Base-by-base conservation (phyloP, 2,113 vertebrate genomes). In the Prochilodus magdalenae region DNA sequence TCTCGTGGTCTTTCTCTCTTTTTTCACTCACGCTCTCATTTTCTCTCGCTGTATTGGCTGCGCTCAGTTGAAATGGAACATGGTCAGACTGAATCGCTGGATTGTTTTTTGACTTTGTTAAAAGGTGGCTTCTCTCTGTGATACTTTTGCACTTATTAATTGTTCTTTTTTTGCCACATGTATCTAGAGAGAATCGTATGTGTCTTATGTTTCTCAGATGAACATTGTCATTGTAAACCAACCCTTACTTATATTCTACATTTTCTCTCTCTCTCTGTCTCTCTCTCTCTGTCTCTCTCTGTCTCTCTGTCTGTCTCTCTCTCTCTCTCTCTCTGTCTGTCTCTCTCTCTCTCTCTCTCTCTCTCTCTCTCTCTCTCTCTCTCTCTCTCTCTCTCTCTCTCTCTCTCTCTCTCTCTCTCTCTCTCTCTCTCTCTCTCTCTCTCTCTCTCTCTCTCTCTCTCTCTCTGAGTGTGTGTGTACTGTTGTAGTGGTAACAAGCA, bases 401-500 rank as follows among this genome's bases (percentile, higher is more conserved):
- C 59, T 69, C 84, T 90, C 86, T 90, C 83, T 65, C 65, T n/a
- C 59, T 49, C 4, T 55, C 14, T 55, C 51, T 55, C 51, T 55
- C 51, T 55, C 13, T 55, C 14, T 65, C 57, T 16, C 59, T 57
- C 67, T 79, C 88, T 85, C 85, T 65, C 78, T 88, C 82, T 86
- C 88, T 91, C n/a, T 20, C 36, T 67, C 60, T 57, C 40, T 70
- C 60, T 81, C 57, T 81, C 75, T 81, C 75, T 80, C 29, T 85
- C 59, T 69, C 84, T 90, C 85, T 90, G 83, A 86, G 92, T 93
- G 92, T 90, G 83, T 85, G 92, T 93, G 92, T 93, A 84, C 91
- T 90, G 89, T 91, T 89, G 83, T 94, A 92, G 91, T 92, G 83
- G 83, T 92, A 88, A 91, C 93, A 87, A 93, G 89, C 92, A 89